Evolutionary conservation across 2,888 invertebrate species (phyloP), one percentile per base, ranked within the genome.

Genomic region (Gastrophysa polygoni): DNA sequence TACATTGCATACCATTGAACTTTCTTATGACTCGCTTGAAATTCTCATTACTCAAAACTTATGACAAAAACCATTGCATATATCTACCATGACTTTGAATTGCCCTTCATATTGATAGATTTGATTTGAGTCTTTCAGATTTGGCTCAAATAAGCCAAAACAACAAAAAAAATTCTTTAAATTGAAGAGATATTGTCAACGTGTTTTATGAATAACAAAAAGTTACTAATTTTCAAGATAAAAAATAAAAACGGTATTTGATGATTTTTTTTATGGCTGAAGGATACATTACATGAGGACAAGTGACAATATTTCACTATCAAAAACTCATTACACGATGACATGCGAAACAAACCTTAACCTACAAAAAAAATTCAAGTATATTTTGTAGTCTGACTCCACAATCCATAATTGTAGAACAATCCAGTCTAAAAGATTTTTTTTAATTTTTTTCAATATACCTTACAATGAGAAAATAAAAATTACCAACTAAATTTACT

Each of bases 291-390:
- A 49, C 49, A 49, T 49, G 24, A 24, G 24, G 24, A 29, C 17
- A 49, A n/a, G 18, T 49, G 11, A 28, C 8, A n/a, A 24, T 28
- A n/a, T n/a, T 14, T 14, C 28, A 49, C 14, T 16, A 38, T 38
- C 24, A 14, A 14, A 49, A 49, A 49, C 11, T 28, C 14, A 49
- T 17, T 16, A 1, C 11, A 17, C 8, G 29, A 49, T 16, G 3
- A 48, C 18, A 49, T 29, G 29, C 24, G 17, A 18, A 49, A 48
- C 48, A 48, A 14, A 49, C 28, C 49, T 49, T 49, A 49, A 28
- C n/a, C 29, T 17, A 17, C 17, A 49, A 28, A 49, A 3, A 29
- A 21, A 29, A 11, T 17, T 11, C n/a, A n/a, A n/a, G n/a, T 49
- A 16, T 16, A 16, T 5, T 24, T 49, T 49, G 14, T 14, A 32